These are phyloP conservation scores for Hypercompe scribonia DNA, from an alignment of 2,888 invertebrate species.

Conservation along the genomic window DNA sequence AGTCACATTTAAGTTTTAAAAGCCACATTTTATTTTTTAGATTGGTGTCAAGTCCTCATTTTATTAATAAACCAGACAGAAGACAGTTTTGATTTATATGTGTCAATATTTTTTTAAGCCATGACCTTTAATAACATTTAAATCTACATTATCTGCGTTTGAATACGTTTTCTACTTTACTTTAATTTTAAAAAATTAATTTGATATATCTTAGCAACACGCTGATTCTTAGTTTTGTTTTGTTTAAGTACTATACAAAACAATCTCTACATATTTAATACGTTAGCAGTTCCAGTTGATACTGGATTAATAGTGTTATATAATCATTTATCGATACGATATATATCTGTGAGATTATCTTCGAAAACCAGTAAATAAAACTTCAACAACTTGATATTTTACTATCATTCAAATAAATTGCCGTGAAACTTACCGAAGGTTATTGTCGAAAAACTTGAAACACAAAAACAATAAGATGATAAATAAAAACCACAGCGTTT, in stretches of 20 bases:
- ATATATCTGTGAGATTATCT: not conserved
- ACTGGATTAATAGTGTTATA: not conserved
- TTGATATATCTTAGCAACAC: not conserved
- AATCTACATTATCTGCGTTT: not conserved
- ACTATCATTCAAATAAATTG: not conserved
- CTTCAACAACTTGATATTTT: not conserved
- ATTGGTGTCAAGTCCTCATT: not conserved
- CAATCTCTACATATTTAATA: not conserved
- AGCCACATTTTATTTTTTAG: not conserved
- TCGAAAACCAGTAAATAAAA: constrained; percentile 1
- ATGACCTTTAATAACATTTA: not conserved
- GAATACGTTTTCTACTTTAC: not conserved
- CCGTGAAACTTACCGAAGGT: constrained; percentile 41
- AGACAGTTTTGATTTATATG: not conserved
- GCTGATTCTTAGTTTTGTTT: not conserved
- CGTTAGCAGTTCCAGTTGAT: not conserved
- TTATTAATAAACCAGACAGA: not conserved
- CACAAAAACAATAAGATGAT: constrained; percentile 47
- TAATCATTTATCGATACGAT: constrained; percentile 5
- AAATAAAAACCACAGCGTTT: constrained; percentile 51
- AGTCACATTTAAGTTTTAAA: not conserved
- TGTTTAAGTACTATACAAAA: not conserved
- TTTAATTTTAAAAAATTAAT: not conserved
- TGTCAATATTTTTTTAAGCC: not conserved
- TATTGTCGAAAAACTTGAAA: constrained; percentile 22